Evolutionary conservation across 2,888 invertebrate genomes (phyloP).

Genomic region (Drosophila paracracens): DNA sequence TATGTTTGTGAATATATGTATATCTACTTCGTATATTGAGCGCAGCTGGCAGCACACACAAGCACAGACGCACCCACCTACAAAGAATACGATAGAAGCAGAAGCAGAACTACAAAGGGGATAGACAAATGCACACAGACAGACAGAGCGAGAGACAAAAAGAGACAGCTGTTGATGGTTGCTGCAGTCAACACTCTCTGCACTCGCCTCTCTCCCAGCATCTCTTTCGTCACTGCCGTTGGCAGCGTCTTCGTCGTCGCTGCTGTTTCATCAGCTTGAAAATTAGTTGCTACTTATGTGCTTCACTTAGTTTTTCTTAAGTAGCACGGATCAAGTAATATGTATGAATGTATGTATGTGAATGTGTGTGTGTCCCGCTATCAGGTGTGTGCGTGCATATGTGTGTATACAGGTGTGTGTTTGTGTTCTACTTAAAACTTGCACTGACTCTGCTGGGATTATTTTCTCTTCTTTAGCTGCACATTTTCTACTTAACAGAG

Average conservation of each 20-base stretch:
- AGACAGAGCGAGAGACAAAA: slow-evolving; percentile 26
- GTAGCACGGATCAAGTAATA: slow-evolving; percentile 75
- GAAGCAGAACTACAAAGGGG: slow-evolving; percentile 4
- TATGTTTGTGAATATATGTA: background rate
- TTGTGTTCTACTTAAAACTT: slow-evolving; percentile 49
- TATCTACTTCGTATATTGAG: slow-evolving; percentile 67
- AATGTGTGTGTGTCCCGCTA: slow-evolving; percentile 19
- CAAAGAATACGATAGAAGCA: slow-evolving; percentile 8
- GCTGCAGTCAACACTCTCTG: slow-evolving; percentile 16
- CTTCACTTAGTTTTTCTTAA: slow-evolving; percentile 80
- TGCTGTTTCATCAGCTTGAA: slow-evolving; percentile 77
- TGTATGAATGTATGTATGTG: slow-evolving; percentile 14
- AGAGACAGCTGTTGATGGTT: slow-evolving; percentile 55
- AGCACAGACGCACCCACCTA: slow-evolving; percentile 11
- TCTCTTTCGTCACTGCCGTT: slow-evolving; percentile 39
- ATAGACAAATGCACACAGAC: slow-evolving; percentile 35
- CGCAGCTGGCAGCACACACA: slow-evolving; percentile 53
- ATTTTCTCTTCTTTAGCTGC: slow-evolving; percentile 68
- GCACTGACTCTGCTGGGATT: slow-evolving; percentile 57
- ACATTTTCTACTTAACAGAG: slow-evolving; percentile 73
- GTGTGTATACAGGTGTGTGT: slow-evolving; percentile 35
- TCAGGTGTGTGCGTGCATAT: slow-evolving; percentile 55
- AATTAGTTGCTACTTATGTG: slow-evolving; percentile 80
- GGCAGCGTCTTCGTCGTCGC: slow-evolving; percentile 36
- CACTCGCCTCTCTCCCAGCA: slow-evolving; percentile 1